Evolutionary conservation across 2,888 invertebrate species (phyloP).

Genomic region (Thyatira batis): DNA sequence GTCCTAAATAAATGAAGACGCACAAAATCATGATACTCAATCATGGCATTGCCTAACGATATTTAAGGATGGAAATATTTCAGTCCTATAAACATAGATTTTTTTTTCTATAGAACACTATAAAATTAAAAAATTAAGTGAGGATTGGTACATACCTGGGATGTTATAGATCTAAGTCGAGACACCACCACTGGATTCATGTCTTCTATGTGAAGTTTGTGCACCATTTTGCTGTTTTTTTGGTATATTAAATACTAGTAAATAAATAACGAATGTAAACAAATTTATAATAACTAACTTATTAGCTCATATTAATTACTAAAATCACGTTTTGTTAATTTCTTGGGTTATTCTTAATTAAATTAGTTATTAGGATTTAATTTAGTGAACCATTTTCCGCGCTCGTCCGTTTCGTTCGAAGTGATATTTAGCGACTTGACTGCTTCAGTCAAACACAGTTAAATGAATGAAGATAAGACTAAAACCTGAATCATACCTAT

Average conservation of each 20-base stretch:
- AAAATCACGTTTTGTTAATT: background rate
- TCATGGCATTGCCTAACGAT: too few relatives aligned
- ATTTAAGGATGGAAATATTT: too few relatives aligned
- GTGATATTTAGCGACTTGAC: background rate
- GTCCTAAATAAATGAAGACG: too few relatives aligned
- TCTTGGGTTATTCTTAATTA: background rate
- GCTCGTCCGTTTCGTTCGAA: background rate
- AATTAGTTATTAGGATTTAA: background rate
- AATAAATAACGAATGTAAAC: background rate
- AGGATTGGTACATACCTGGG: conserved; percentile 49
- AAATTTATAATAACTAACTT: background rate
- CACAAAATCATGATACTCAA: too few relatives aligned
- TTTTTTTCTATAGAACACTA: too few relatives aligned
- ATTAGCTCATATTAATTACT: background rate
- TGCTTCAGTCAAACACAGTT: background rate
- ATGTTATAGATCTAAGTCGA: conserved; percentile 49
- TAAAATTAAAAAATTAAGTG: background rate
- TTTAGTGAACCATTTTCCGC: conserved; percentile 1
- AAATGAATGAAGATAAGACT: background rate
- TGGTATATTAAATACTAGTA: background rate
- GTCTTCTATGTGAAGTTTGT: conserved; percentile 46
- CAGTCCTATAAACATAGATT: too few relatives aligned
- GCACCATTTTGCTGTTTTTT: conserved; percentile 50
- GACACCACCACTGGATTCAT: conserved; percentile 32
- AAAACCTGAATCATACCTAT: background rate